Percentiles rank a stretch among this genome's conserved stretches.
Evolutionary conservation across 2,113 vertebrate species (phyloP).

Genomic region (Athene noctua): DNA sequence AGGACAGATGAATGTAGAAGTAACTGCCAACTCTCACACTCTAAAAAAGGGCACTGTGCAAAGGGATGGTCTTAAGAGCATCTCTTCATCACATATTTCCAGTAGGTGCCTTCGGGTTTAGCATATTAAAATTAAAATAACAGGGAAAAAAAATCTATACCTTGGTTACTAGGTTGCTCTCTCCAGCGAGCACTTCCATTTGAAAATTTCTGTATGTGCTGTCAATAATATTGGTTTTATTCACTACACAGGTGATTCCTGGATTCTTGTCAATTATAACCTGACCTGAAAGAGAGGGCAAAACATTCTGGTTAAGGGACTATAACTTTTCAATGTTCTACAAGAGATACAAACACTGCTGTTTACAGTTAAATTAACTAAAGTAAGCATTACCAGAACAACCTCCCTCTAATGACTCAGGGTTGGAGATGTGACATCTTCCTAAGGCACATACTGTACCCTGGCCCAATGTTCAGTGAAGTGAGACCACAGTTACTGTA

Average conservation of each 20-base stretch:
- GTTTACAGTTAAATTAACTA: neutral
- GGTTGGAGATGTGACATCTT: neutral
- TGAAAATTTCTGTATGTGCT: constrained; percentile 92
- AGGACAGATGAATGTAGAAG: neutral
- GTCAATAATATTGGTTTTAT: constrained; percentile 91
- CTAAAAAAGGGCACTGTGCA: neutral
- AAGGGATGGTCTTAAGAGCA: neutral
- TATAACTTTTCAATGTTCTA: neutral
- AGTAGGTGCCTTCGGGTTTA: neutral
- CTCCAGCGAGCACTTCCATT: constrained; percentile 93
- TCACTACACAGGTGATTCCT: constrained; percentile 92
- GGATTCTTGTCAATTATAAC: constrained; percentile 97
- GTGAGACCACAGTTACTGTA: neutral
- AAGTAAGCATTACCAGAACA: neutral
- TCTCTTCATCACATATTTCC: neutral
- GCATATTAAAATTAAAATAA: neutral
- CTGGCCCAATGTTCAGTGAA: neutral
- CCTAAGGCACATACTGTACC: neutral
- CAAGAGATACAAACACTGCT: neutral
- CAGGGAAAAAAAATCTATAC: constrained; percentile 53
- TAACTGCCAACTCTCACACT: neutral
- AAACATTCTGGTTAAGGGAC: neutral
- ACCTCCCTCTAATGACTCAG: neutral
- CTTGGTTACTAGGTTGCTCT: constrained; percentile 89
- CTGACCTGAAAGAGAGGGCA: constrained; percentile 78